phyloP scores from a whole-genome alignment of 2,797 vertebrate species.

The Cyprinella venusta region DNA sequence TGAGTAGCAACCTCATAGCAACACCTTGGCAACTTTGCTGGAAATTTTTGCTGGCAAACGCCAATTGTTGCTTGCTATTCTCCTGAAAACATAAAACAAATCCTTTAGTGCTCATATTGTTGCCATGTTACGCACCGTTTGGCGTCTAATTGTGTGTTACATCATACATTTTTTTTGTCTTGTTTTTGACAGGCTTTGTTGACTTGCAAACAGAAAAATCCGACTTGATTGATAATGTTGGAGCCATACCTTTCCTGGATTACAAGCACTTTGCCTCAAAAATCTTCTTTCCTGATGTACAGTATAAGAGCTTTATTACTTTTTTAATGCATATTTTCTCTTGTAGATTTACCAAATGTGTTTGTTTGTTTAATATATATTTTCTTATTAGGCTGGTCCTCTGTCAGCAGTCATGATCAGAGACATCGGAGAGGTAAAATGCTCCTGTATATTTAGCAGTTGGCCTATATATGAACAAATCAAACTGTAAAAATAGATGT shows the following conservation, averaged over 20 bases:
- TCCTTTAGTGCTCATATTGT: background rate
- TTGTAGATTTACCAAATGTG: background rate
- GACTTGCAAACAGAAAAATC: conserved; percentile 93
- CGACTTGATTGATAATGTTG: conserved; percentile 88
- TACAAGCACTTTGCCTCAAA: conserved; percentile 96
- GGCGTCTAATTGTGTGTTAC: background rate
- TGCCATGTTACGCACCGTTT: background rate
- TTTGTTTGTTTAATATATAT: background rate
- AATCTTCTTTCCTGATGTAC: conserved; percentile 96
- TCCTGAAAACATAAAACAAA: background rate
- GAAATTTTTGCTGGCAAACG: background rate
- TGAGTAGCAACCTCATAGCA: background rate
- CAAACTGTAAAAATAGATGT: background rate
- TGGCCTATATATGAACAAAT: background rate
- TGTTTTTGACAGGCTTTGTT: conserved; percentile 85
- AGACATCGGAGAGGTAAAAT: conserved; percentile 75
- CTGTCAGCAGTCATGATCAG: conserved; percentile 68
- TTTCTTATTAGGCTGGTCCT: conserved; percentile 62
- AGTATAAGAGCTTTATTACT: conserved; percentile 74
- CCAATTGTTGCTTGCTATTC: background rate
- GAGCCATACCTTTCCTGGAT: conserved; percentile 93
- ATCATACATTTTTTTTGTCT: background rate
- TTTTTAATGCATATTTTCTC: background rate
- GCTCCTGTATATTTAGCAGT: conserved; percentile 28
- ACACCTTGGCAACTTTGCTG: background rate